Conservation (phyloP, 2,888 invertebrate species). For the Portevinia maculata region DNA sequence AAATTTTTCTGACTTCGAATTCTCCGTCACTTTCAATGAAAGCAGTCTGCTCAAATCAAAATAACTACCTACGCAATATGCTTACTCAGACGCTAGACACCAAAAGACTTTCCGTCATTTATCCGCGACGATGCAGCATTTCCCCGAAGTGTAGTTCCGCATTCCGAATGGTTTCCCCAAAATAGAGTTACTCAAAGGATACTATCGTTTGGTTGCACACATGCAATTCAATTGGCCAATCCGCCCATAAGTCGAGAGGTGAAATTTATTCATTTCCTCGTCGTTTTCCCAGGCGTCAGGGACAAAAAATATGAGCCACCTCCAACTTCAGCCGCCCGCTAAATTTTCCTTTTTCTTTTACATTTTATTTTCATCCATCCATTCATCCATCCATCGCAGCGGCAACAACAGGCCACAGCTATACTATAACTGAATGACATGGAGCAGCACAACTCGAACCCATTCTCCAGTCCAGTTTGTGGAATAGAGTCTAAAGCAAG, state of each 20-base stretch:
- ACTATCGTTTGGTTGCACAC: constrained; percentile 70
- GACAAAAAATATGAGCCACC: constrained; percentile 50
- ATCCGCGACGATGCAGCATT: constrained; percentile 51
- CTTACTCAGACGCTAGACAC: not conserved
- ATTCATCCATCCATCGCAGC: constrained; percentile 39
- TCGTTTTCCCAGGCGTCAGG: constrained; percentile 58
- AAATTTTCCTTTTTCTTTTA: constrained; percentile 67
- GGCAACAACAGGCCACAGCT: constrained; percentile 27
- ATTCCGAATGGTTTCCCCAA: constrained; percentile 68
- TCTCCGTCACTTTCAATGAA: too few species aligned
- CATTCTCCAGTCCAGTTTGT: constrained; percentile 38
- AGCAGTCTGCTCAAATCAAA: too few species aligned
- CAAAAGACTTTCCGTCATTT: not conserved
- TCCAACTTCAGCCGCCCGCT: constrained; percentile 37
- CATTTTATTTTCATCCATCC: constrained; percentile 57
- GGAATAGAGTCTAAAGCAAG: constrained; percentile 69
- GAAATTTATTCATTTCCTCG: constrained; percentile 74
- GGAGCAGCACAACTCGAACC: constrained; percentile 27
- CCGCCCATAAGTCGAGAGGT: constrained; percentile 74
- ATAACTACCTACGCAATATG: too few species aligned
- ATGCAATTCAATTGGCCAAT: constrained; percentile 74
- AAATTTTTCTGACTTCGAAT: too few species aligned
- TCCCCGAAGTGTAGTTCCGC: constrained; percentile 71
- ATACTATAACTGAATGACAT: constrained; percentile 43
- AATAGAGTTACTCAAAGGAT: constrained; percentile 70